phyloP scores from a whole-genome alignment of 2,888 invertebrate species.

The Pollenia amentaria region DNA sequence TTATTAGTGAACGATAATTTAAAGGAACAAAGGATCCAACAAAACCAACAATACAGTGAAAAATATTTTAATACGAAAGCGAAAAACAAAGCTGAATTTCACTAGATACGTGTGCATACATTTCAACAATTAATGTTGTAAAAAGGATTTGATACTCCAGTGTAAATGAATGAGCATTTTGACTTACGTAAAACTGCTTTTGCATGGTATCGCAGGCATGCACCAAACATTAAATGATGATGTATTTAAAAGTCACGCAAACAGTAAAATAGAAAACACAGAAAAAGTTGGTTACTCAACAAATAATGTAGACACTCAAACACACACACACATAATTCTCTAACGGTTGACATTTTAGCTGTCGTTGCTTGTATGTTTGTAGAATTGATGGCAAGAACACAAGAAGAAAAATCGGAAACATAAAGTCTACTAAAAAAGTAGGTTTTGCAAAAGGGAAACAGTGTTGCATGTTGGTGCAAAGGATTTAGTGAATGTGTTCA shows the following conservation, averaged over 20 bases:
- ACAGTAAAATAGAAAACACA: too few species aligned
- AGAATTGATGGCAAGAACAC: background rate
- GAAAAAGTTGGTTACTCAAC: slow-evolving; percentile 16
- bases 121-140: background rate
- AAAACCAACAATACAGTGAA: slow-evolving; percentile 4
- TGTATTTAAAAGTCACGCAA: slow-evolving; percentile 55
- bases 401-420: slow-evolving; percentile 3
- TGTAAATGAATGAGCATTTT: background rate
- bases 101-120: background rate
- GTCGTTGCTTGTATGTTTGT: slow-evolving; percentile 2
- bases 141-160: background rate
- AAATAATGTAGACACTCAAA: slow-evolving; percentile 5
- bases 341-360: slow-evolving; percentile 50
- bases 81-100: background rate
- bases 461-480: slow-evolving; percentile 29
- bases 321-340: background rate
- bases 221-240: slow-evolving; percentile 30
- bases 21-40: slow-evolving; percentile 22
- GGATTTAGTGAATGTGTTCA: slow-evolving; percentile 26
- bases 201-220: slow-evolving; percentile 26
- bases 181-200: slow-evolving; percentile 30
- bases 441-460: background rate
- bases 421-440: slow-evolving; percentile 5
- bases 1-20: slow-evolving; percentile 42
- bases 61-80: background rate